Base-by-base conservation (phyloP, 2,113 vertebrate genomes). In the Rhipidura dahli region DNA sequence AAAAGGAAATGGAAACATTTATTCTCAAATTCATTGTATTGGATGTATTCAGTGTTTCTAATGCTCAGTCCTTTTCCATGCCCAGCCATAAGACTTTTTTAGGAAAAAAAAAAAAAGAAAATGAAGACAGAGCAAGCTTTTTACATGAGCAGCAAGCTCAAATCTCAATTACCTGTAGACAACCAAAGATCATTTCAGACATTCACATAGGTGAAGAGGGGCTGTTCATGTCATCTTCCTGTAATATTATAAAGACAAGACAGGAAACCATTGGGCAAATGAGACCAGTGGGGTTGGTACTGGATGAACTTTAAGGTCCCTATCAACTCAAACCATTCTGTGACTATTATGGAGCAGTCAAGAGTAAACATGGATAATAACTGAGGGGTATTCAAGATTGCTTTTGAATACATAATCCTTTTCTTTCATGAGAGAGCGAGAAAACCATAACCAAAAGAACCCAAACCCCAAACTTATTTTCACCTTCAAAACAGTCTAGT, bases 181-280 rank as follows among this genome's bases (percentile, higher is more conserved):
- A 77, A 35, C n/a, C 64, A 84, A 61, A 61, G 24, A 39, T 13
- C 18, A 11, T 82, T 87, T 84, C 69, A 94, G 60, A 35, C 27
- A 53, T 65, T 69, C 28, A 44, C 2, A 12, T 4, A 28, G 57
- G 73, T 44, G 45, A 81, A 77, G 31, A 81, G 16, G 13, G 15
- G 40, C 45, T 87, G 80, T 39, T 87, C 49, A 84, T 54, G 63
- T 82, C 83, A 95, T 61, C 69, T 85, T 94, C 44, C 26, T 54
- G 53, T 87, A 94, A 96, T 72, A 87, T 59, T 15, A 39, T 40
- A 61, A 93, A 91, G 83, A 88, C 12, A 3, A 28, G 40, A 83
- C 40, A 76, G 49, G 65, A 95, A 96, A 69, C 19, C 40, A 76
- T 54, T 3, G 68, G 33, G 60, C 4, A 2, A 84, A 87, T 77